Conservation (phyloP, 2,888 invertebrate genomes). For the Trachelus tabidus region DNA sequence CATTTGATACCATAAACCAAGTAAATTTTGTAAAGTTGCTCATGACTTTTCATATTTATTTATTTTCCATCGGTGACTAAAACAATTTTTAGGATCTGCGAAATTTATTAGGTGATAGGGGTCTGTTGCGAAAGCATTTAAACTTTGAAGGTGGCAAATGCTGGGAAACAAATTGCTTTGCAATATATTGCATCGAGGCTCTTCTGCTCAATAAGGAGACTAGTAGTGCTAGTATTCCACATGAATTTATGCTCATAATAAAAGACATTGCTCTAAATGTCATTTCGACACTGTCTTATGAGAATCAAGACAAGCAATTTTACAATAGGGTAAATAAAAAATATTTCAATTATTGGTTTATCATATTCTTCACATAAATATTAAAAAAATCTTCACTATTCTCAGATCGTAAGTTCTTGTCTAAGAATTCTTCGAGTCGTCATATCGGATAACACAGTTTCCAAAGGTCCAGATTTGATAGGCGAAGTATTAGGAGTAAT, state of each 20-base stretch:
- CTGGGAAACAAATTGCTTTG: conserved; percentile 47
- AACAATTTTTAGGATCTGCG: conserved; percentile 41
- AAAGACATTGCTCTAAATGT: conserved; percentile 40
- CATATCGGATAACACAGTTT: conserved; percentile 28
- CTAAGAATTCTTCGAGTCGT: conserved; percentile 46
- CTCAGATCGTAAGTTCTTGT: conserved; percentile 46
- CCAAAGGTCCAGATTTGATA: conserved; percentile 37
- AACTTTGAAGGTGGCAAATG: conserved; percentile 34
- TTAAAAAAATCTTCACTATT: conserved; percentile 22
- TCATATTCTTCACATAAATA: conserved; percentile 12
- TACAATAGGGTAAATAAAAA: conserved; percentile 42
- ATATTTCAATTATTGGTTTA: conserved; percentile 16
- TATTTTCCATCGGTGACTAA: neutral
- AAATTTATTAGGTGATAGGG: conserved; percentile 43
- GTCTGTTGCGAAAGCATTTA: conserved; percentile 38
- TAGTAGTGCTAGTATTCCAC: conserved; percentile 28
- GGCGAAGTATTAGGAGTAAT: conserved; percentile 57
- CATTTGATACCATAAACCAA: conserved; percentile 40
- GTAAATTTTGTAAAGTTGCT: conserved; percentile 31
- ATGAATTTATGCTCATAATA: conserved; percentile 38
- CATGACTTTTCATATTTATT: conserved; percentile 13
- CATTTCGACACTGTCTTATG: conserved; percentile 32
- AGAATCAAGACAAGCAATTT: conserved; percentile 32
- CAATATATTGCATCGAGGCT: conserved; percentile 51
- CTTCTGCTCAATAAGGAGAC: conserved; percentile 43